Conservation (phyloP, 2,113 vertebrate species). For the Shinisaurus crocodilurus region DNA sequence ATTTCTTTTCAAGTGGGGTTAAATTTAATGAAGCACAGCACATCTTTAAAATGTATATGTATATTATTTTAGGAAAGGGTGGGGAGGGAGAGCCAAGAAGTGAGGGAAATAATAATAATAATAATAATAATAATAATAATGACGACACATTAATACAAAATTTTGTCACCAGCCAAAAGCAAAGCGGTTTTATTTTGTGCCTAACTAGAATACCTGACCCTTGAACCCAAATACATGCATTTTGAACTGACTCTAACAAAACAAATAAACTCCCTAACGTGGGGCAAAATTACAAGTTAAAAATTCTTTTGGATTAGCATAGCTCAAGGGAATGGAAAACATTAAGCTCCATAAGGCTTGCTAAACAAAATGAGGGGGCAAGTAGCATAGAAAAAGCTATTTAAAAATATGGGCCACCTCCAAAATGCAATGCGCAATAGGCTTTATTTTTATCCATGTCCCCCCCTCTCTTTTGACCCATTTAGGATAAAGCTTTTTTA, state of each 20-base stretch:
- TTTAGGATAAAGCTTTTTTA: constrained; percentile 48
- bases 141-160: not conserved
- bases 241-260: not conserved
- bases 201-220: not conserved
- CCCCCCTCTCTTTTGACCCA: constrained; percentile 29
- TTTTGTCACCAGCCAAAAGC: not conserved
- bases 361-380: not conserved
- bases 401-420: constrained; percentile 24
- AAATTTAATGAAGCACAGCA: not conserved
- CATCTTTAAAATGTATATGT: not conserved
- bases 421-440: not conserved
- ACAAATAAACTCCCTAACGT: not conserved
- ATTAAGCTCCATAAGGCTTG: not conserved
- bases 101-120: not conserved
- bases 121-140: not conserved
- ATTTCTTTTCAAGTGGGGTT: not conserved
- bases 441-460: constrained; percentile 50
- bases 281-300: not conserved
- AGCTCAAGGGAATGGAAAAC: not conserved
- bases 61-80: not conserved
- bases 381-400: not conserved
- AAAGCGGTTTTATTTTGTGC: not conserved
- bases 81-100: not conserved
- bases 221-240: not conserved
- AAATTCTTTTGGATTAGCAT: not conserved